phyloP scores from a whole-genome alignment of 2,888 invertebrate genomes.

The Chalcis sispes region DNA sequence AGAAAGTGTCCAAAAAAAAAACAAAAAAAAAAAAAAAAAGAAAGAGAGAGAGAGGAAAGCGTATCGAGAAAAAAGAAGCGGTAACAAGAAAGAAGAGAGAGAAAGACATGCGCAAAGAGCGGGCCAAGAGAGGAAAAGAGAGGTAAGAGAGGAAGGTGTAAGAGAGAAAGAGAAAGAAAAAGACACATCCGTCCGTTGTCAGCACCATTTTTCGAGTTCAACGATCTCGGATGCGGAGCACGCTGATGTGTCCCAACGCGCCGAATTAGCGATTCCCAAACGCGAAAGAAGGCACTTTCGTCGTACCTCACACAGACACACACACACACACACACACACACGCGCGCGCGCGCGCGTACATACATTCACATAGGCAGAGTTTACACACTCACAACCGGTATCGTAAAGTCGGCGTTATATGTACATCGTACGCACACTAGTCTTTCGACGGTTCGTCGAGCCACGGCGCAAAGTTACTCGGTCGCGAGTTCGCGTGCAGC shows the following conservation, averaged over 20 bases:
- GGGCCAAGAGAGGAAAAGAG: conserved; percentile 1
- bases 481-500: not conserved
- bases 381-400: not conserved
- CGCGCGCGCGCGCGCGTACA: conserved; percentile 41
- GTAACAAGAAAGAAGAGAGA: conserved; percentile 1
- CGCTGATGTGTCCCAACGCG: conserved; percentile 59
- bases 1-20: conserved; percentile 28
- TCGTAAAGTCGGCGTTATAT: not conserved
- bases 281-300: conserved; percentile 39
- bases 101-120: not conserved
- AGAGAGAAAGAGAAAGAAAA: not conserved
- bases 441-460: not conserved
- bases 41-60: not conserved
- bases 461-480: not conserved
- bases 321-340: too few species aligned
- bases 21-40: not conserved
- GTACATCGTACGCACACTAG: too few species aligned
- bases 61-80: not conserved
- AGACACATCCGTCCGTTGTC: conserved; percentile 64
- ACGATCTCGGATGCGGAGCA: conserved; percentile 71
- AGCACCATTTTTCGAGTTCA: conserved; percentile 71
- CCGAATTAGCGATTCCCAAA: conserved; percentile 51
- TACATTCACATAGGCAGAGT: too few species aligned
- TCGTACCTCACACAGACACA: not conserved
- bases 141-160: not conserved